Evolutionary conservation across 2,113 vertebrate species (phyloP).

Genomic region (Silurus asotus): DNA sequence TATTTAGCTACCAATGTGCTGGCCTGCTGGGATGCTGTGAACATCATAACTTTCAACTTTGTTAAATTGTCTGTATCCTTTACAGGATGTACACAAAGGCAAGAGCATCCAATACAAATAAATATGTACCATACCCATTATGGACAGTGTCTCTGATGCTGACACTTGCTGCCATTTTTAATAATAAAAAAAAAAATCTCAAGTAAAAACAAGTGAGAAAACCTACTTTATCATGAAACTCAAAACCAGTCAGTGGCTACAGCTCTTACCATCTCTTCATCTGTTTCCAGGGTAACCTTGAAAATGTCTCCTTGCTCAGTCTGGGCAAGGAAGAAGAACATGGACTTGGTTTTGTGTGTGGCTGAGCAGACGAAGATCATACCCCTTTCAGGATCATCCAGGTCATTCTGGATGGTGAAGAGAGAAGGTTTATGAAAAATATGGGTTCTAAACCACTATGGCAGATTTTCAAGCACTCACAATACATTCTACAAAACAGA

Average conservation of each 20-base stretch:
- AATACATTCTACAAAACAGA: background rate
- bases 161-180: background rate
- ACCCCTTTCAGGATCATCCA: constrained; percentile 96
- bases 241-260: too few relatives aligned
- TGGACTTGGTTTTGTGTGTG: constrained; percentile 98
- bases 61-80: background rate
- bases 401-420: constrained; percentile 81
- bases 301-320: constrained; percentile 99
- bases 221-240: background rate
- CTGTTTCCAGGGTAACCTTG: constrained; percentile 96
- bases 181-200: background rate
- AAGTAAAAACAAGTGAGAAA: background rate
- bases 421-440: background rate
- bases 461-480: background rate
- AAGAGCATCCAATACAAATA: background rate
- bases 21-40: background rate
- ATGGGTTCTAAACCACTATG: background rate
- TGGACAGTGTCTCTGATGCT: background rate
- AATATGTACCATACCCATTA: background rate
- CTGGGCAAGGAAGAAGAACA: constrained; percentile 99
- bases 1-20: background rate
- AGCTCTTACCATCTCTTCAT: constrained; percentile 94
- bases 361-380: constrained; percentile 99
- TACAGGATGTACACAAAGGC: background rate
- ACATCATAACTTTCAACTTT: background rate